Percentiles rank a stretch among this genome's conserved stretches.
These are phyloP conservation scores for Graptemys geographica DNA, from an alignment of 2,797 vertebrate species.

Conservation along the genomic window DNA sequence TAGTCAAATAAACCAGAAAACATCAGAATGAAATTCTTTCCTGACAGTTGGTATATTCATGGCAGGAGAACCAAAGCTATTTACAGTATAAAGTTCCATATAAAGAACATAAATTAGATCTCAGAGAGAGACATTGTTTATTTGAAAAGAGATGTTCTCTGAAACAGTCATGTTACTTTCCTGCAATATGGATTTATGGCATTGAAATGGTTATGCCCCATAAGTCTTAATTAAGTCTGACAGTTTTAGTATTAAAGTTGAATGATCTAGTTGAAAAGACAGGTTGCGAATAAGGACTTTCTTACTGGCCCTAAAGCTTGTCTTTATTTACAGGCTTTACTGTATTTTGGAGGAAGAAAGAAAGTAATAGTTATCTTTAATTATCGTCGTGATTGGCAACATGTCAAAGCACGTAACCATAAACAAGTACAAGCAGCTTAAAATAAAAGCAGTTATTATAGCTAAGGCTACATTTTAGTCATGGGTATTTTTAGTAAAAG, in stretches of 20 bases:
- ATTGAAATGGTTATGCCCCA: slow-evolving; percentile 60
- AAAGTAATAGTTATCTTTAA: slow-evolving; percentile 59
- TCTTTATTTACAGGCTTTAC: slow-evolving; percentile 64
- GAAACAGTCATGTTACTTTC: slow-evolving; percentile 49
- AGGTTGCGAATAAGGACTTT: slow-evolving; percentile 61
- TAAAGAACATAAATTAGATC: slow-evolving; percentile 47
- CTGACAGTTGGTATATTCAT: slow-evolving; percentile 29
- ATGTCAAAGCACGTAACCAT: slow-evolving; percentile 27
- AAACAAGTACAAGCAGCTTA: slow-evolving; percentile 43
- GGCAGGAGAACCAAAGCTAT: slow-evolving; percentile 50
- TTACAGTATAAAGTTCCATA: slow-evolving; percentile 14
- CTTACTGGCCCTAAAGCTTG: slow-evolving; percentile 72
- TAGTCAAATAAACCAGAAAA: slow-evolving; percentile 51
- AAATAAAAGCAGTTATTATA: slow-evolving; percentile 31
- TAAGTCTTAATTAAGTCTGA: slow-evolving; percentile 78
- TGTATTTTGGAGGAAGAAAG: slow-evolving; percentile 34
- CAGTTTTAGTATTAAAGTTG: slow-evolving; percentile 69
- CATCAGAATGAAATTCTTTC: slow-evolving; percentile 42
- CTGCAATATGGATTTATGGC: slow-evolving; percentile 62
- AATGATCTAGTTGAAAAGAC: slow-evolving; percentile 64
- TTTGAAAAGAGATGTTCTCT: slow-evolving; percentile 41
- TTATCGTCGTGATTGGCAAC: slow-evolving; percentile 49
- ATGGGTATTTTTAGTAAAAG: too few species aligned
- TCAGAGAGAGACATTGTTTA: slow-evolving; percentile 50
- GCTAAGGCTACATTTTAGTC: background rate